phyloP scores from a whole-genome alignment of 2,888 invertebrate species.

The Erynnis tages region DNA sequence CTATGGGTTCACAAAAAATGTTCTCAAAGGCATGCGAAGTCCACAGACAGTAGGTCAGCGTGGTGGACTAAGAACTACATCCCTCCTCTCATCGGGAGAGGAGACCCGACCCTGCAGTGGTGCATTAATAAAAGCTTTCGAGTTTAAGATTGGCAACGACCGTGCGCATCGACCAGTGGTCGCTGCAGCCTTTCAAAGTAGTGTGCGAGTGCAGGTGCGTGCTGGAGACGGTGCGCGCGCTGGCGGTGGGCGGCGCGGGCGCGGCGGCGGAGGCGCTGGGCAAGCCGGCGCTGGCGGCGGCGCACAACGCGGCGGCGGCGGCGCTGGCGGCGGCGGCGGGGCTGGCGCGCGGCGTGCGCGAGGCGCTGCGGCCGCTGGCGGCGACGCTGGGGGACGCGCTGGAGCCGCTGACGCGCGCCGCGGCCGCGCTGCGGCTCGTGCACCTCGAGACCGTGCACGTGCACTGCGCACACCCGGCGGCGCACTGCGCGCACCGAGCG shows the following conservation, averaged over 20 bases:
- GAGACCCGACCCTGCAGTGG: too few species aligned
- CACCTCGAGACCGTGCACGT: not conserved
- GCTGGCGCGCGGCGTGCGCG: slow-evolving; percentile 18
- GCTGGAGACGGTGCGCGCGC: slow-evolving; percentile 51
- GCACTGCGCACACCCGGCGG: not conserved
- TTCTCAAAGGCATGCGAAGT: too few species aligned
- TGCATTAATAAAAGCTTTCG: too few species aligned
- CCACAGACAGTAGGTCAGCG: too few species aligned
- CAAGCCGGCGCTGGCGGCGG: slow-evolving; percentile 34
- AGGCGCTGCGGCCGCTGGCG: slow-evolving; percentile 14
- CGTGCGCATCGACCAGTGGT: too few species aligned
- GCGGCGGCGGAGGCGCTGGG: slow-evolving; percentile 39
- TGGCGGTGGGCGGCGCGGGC: slow-evolving; percentile 34
- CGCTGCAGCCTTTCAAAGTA: too few species aligned
- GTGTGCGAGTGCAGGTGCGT: slow-evolving; percentile 4
- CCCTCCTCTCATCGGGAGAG: too few species aligned
- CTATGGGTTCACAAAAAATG: too few species aligned
- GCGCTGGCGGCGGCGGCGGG: slow-evolving; percentile 18
- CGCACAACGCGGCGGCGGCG: slow-evolving; percentile 15
- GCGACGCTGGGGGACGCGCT: slow-evolving; percentile 8
- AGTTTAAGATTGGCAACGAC: too few species aligned
- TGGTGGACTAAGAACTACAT: too few species aligned
- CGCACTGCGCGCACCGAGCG: too few species aligned
- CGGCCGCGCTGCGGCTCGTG: slow-evolving; percentile 8
- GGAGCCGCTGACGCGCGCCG: slow-evolving; percentile 4